Conservation (phyloP, 2,797 vertebrate species). For the Lacerta bilineata region DNA sequence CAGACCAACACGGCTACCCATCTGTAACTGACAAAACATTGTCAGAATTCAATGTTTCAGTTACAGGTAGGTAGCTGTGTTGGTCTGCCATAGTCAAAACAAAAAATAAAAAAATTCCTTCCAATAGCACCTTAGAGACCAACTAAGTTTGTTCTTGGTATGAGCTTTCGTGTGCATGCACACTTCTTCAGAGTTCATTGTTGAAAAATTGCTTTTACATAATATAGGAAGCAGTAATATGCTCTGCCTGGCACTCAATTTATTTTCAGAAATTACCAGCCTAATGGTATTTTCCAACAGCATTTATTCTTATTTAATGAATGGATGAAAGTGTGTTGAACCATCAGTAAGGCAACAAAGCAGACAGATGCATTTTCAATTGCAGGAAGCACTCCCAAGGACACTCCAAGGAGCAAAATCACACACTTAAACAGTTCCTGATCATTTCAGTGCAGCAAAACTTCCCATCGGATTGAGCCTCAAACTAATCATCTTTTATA, state of each 20-base stretch:
- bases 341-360: neutral
- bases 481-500: slow-evolving; percentile 10
- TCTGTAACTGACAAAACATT: neutral
- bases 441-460: neutral
- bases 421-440: neutral
- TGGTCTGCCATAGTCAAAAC: no score
- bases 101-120: no score
- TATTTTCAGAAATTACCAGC: neutral
- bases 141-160: no score
- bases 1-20: no score
- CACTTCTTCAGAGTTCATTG: neutral
- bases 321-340: slow-evolving; percentile 9
- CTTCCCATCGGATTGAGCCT: neutral
- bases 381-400: neutral
- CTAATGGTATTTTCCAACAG: slow-evolving; percentile 1
- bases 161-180: no score
- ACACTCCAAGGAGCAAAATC: neutral
- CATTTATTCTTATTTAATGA: slow-evolving; percentile 10
- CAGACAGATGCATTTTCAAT: slow-evolving; percentile 1
- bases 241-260: neutral
- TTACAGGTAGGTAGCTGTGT: no score
- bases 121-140: no score
- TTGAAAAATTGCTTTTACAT: neutral
- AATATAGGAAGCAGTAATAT: neutral
- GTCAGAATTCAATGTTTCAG: neutral